phyloP scores from a whole-genome alignment of 2,888 invertebrate genomes.

The Drosophila cracens region DNA sequence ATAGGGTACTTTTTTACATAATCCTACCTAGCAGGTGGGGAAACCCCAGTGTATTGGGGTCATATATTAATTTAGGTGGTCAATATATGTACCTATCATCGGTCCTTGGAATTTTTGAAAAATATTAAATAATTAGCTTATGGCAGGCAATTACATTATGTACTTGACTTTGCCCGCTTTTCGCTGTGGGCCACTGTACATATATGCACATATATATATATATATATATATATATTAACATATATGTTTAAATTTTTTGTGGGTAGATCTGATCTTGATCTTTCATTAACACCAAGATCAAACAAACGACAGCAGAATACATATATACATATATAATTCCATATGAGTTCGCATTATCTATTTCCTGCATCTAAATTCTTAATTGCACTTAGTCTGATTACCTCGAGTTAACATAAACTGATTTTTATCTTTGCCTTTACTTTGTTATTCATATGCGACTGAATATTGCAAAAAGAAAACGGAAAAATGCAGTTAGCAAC shows the following conservation, averaged over 20 bases:
- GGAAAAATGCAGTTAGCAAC: conserved; percentile 16
- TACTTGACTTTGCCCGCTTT: no score
- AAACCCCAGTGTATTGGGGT: no score
- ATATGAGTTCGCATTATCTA: conserved; percentile 21
- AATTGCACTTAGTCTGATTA: conserved; percentile 27
- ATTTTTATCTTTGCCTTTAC: background rate
- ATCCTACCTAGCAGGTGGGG: no score
- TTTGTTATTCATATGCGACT: conserved; percentile 3
- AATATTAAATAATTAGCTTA: no score
- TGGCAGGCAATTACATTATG: no score
- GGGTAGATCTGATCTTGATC: conserved; percentile 50
- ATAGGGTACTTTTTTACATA: no score
- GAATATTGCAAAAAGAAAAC: conserved; percentile 9
- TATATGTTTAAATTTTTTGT: conserved; percentile 6
- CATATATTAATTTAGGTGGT: no score
- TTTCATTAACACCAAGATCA: conserved; percentile 57
- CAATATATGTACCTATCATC: no score
- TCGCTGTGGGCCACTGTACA: no score
- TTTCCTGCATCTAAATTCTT: conserved; percentile 41
- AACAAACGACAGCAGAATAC: conserved; percentile 16
- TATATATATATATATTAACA: background rate
- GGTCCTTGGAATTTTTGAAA: no score
- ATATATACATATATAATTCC: conserved; percentile 8
- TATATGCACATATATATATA: no score
- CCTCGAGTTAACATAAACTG: background rate